Conservation (phyloP, 2,888 invertebrate genomes). For the Pediacus dermestoides region DNA sequence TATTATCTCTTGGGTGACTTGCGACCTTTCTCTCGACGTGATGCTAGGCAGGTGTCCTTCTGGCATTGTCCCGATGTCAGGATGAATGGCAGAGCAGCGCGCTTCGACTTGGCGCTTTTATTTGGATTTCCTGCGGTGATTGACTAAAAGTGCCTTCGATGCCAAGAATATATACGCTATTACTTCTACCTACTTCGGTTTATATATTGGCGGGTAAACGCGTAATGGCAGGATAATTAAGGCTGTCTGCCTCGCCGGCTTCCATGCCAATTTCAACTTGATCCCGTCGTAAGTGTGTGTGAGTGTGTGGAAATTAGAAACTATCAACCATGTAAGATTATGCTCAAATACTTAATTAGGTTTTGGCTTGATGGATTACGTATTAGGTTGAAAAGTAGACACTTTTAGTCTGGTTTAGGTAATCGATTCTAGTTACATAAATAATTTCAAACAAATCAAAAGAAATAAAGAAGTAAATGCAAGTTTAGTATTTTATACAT, state of each 20-base stretch:
- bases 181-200: constrained; percentile 14
- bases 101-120: constrained; percentile 12
- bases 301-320: constrained; percentile 2
- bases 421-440: too few relatives aligned
- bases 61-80: background rate
- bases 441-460: too few relatives aligned
- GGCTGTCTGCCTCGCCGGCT: too few relatives aligned
- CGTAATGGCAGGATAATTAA: constrained; percentile 19
- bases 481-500: too few relatives aligned
- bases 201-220: constrained; percentile 14
- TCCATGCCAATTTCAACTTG: background rate
- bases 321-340: too few relatives aligned
- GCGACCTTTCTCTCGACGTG: background rate
- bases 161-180: too few relatives aligned
- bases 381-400: too few relatives aligned
- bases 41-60: constrained; percentile 1
- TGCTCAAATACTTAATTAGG: too few relatives aligned
- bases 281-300: background rate
- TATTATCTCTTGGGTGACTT: too few relatives aligned
- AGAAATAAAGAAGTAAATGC: too few relatives aligned
- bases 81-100: background rate
- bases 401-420: too few relatives aligned
- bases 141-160: constrained; percentile 16
- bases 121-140: constrained; percentile 21
- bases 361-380: too few relatives aligned